Evolutionary conservation across 2,888 invertebrate species (phyloP).

Genomic region (Aporophyla nigra): DNA sequence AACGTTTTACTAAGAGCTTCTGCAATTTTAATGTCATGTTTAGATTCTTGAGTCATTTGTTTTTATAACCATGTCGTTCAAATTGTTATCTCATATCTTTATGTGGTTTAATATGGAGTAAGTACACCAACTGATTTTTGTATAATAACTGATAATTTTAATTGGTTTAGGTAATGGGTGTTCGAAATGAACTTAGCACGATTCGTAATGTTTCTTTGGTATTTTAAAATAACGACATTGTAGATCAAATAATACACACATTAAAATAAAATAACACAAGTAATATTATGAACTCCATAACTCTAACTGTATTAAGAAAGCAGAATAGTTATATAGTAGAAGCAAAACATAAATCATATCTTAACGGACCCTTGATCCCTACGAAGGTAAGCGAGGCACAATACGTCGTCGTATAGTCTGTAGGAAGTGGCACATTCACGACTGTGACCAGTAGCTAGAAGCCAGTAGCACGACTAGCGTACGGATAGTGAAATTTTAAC

Average conservation of each 20-base stretch:
- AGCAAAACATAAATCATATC: constrained; percentile 4
- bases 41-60: constrained; percentile 24
- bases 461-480: constrained; percentile 34
- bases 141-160: constrained; percentile 17
- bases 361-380: constrained; percentile 13
- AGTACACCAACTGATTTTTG: neutral
- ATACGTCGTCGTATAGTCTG: neutral
- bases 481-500: constrained; percentile 50
- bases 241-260: neutral
- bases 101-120: neutral
- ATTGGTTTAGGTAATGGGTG: neutral
- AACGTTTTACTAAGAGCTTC: constrained; percentile 37
- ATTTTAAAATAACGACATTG: neutral
- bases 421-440: constrained; percentile 43
- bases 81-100: constrained; percentile 15
- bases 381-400: constrained; percentile 41
- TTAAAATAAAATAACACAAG: neutral
- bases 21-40: constrained; percentile 23
- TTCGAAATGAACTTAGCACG: neutral
- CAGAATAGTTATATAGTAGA: neutral
- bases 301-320: neutral
- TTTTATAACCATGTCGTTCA: constrained; percentile 27
- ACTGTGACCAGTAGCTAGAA: constrained; percentile 26
- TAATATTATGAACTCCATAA: neutral
- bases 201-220: too few relatives aligned